These are phyloP conservation scores for Operophtera brumata DNA, from an alignment of 2,888 invertebrate species.

Conservation along the genomic window DNA sequence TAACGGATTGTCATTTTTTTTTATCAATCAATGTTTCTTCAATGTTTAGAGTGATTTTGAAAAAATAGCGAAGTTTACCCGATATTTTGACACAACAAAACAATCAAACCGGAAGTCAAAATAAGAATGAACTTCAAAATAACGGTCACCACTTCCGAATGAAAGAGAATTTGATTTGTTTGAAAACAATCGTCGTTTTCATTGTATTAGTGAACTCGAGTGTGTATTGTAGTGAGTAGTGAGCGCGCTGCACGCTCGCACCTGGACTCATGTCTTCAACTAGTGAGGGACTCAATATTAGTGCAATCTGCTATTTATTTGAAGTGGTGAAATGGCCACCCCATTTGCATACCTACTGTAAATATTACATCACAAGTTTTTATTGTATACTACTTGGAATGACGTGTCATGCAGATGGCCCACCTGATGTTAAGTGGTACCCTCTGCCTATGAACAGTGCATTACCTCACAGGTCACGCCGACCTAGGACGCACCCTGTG, in stretches of 20 bases:
- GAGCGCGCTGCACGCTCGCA: not conserved
- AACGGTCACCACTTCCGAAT: constrained; percentile 12
- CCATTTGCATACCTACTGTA: no score
- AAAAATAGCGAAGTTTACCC: no score
- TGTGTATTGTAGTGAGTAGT: not conserved
- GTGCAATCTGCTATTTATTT: not conserved
- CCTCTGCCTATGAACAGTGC: no score
- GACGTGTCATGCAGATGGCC: no score
- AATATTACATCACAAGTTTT: no score
- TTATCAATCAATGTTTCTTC: no score
- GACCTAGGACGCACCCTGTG: no score
- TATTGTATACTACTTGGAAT: no score
- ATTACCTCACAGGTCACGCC: no score
- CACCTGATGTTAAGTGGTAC: no score
- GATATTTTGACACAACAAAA: not conserved
- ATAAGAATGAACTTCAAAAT: constrained; percentile 16
- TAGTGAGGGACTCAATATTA: not conserved
- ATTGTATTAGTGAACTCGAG: constrained; percentile 10
- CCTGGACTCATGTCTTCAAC: constrained; percentile 4
- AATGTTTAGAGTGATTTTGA: no score
- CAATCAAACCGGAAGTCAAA: constrained; percentile 20
- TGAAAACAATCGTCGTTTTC: constrained; percentile 14
- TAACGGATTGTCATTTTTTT: no score
- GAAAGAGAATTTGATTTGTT: constrained; percentile 10
- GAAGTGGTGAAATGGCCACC: not conserved